Conservation (phyloP, 1,140 invertebrate genomes). For the Calephelis nemesis region DNA sequence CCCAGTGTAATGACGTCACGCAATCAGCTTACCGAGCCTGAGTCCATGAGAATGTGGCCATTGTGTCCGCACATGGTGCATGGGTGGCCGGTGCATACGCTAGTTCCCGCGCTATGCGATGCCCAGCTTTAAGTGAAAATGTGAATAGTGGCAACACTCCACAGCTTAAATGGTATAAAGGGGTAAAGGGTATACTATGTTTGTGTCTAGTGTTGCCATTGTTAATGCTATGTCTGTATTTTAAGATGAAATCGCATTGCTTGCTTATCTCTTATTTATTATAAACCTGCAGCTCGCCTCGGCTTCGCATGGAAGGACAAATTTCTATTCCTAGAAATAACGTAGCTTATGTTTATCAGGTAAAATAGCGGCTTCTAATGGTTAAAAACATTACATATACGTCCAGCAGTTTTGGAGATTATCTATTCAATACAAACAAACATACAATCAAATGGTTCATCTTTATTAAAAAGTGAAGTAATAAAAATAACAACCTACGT, state of each 20-base stretch:
- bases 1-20: slow-evolving; percentile 70
- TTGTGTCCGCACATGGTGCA: slow-evolving; percentile 80
- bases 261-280: no score
- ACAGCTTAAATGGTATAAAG: slow-evolving; percentile 46
- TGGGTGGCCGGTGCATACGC: slow-evolving; percentile 51
- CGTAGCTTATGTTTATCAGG: no score
- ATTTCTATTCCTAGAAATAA: no score
- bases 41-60: slow-evolving; percentile 80
- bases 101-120: slow-evolving; percentile 58
- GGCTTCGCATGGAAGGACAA: no score
- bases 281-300: no score
- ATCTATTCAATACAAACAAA: no score
- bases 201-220: neutral
- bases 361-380: no score
- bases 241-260: neutral
- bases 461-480: no score
- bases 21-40: slow-evolving; percentile 76
- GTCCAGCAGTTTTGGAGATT: no score
- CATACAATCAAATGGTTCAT: no score
- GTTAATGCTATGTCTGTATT: slow-evolving; percentile 10
- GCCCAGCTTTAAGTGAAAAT: slow-evolving; percentile 46
- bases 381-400: no score
- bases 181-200: slow-evolving; percentile 31
- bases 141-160: slow-evolving; percentile 46
- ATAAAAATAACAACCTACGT: no score